Conservation (phyloP, 2,888 invertebrate species). For the Stenotaenia linearis region DNA sequence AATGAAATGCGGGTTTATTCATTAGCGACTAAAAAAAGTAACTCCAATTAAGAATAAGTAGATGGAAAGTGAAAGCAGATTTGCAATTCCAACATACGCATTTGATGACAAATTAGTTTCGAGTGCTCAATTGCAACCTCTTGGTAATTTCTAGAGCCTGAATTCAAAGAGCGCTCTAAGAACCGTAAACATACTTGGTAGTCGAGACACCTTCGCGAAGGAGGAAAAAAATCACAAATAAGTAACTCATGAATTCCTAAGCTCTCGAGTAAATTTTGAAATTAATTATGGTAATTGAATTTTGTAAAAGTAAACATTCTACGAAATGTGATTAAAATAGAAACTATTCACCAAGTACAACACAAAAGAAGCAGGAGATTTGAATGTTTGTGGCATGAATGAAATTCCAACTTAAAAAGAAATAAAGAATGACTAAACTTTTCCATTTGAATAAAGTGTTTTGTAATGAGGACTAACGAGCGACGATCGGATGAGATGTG, state of each 20-base stretch:
- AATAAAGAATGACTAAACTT: neutral
- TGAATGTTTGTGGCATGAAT: neutral
- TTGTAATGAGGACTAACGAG: neutral
- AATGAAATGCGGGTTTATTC: no score
- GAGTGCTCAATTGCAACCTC: neutral
- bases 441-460: neutral
- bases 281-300: no score
- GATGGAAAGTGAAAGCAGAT: neutral
- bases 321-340: no score
- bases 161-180: no score
- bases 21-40: no score
- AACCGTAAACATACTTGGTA: no score
- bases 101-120: neutral
- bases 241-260: no score
- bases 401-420: neutral
- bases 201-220: no score
- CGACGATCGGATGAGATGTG: neutral
- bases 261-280: no score
- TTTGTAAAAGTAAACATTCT: neutral
- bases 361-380: neutral
- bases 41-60: neutral
- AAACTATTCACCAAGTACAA: no score
- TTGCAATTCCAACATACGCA: neutral
- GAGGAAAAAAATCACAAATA: no score
- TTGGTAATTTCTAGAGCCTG: neutral